phyloP scores from a whole-genome alignment of 2,113 vertebrate species.

The Megalops atlanticus region DNA sequence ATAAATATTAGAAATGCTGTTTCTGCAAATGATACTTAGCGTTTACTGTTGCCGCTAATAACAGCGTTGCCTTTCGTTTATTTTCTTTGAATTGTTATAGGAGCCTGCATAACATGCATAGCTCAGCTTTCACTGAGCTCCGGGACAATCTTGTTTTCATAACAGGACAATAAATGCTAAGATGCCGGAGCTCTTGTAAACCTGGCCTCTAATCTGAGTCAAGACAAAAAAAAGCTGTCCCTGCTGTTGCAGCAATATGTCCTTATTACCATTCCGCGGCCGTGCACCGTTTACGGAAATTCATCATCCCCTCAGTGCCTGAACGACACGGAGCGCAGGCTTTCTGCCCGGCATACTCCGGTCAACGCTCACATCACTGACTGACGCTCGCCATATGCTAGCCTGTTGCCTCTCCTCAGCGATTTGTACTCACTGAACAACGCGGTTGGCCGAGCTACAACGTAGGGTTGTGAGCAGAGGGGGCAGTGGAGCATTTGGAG shows the following conservation, averaged over 20 bases:
- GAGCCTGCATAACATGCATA: neutral
- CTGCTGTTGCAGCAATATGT: constrained; percentile 57
- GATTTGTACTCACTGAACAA: neutral
- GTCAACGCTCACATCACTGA: neutral
- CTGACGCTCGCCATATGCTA: neutral
- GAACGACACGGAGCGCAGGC: constrained; percentile 48
- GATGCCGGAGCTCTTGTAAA: constrained; percentile 28
- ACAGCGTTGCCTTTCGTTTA: neutral
- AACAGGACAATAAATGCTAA: constrained; percentile 43
- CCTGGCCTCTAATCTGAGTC: constrained; percentile 40
- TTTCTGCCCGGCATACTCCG: neutral
- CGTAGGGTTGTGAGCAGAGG: constrained; percentile 24
- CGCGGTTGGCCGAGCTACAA: neutral
- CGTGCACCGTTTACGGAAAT: constrained; percentile 52
- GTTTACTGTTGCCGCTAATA: too few species aligned
- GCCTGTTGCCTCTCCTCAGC: constrained; percentile 21
- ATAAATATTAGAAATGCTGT: too few species aligned
- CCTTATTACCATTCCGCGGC: constrained; percentile 73
- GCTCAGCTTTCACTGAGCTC: constrained; percentile 19
- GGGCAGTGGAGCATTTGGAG: constrained; percentile 10
- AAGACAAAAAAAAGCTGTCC: constrained; percentile 44
- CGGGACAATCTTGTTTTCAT: constrained; percentile 25
- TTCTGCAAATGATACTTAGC: too few species aligned
- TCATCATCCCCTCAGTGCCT: constrained; percentile 37
- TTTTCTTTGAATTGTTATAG: neutral